phyloP scores from a whole-genome alignment of 2,113 vertebrate species.

The Leuciscus idus region DNA sequence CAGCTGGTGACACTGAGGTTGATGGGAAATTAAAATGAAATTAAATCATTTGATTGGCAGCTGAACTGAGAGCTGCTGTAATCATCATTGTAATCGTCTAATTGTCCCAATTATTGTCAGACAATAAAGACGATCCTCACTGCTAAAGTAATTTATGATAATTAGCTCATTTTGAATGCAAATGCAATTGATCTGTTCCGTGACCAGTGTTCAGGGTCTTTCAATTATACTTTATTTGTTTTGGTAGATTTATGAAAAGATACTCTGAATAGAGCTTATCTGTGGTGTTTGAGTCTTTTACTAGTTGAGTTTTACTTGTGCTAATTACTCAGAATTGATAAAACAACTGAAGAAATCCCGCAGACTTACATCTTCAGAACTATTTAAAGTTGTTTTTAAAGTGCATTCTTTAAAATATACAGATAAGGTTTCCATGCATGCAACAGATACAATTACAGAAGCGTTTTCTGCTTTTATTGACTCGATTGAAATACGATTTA shows the following conservation, averaged over 20 bases:
- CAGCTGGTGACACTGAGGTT: neutral
- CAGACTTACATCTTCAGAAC: neutral
- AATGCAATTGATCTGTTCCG: neutral
- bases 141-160: neutral
- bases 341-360: neutral
- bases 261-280: neutral
- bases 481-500: too few relatives aligned
- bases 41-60: neutral
- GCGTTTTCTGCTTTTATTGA: too few relatives aligned
- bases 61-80: neutral
- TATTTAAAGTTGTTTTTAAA: neutral
- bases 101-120: neutral
- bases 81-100: neutral
- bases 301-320: neutral
- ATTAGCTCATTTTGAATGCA: neutral
- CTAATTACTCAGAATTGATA: neutral
- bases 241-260: neutral
- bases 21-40: neutral
- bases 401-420: too few relatives aligned
- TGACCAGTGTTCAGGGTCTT: neutral
- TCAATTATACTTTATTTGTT: neutral
- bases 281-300: neutral
- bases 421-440: too few relatives aligned
- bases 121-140: neutral
- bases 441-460: too few relatives aligned